These are phyloP conservation scores for Drosophila pullipes DNA, from an alignment of 2,888 invertebrate species.

Conservation along the genomic window DNA sequence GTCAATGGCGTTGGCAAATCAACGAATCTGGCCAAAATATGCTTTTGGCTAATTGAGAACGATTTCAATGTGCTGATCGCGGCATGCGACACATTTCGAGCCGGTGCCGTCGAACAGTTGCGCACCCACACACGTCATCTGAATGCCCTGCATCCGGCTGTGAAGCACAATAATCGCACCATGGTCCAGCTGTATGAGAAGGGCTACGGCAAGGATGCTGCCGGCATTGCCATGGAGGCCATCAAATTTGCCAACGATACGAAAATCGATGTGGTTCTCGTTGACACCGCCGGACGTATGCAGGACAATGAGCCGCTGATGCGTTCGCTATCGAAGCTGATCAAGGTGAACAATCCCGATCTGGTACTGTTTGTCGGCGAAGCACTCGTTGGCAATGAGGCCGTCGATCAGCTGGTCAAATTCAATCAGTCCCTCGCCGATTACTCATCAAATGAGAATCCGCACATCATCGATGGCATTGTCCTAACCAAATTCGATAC, in stretches of 20 bases:
- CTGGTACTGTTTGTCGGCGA: slow-evolving; percentile 99
- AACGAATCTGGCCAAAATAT: slow-evolving; percentile 99
- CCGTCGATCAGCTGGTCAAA: slow-evolving; percentile 99
- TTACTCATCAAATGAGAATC: slow-evolving; percentile 91
- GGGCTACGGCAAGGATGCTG: slow-evolving; percentile 99
- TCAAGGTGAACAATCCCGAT: slow-evolving; percentile 98
- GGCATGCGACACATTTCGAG: slow-evolving; percentile 99
- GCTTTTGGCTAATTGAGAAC: slow-evolving; percentile 99
- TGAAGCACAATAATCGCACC: slow-evolving; percentile 88
- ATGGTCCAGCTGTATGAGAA: slow-evolving; percentile 99
- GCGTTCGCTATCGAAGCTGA: slow-evolving; percentile 98
- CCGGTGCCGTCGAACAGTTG: slow-evolving; percentile 99
- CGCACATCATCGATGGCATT: slow-evolving; percentile 98
- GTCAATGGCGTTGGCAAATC: slow-evolving; percentile 99
- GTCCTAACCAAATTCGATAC: slow-evolving; percentile 99
- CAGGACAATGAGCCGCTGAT: slow-evolving; percentile 99
- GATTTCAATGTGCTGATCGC: slow-evolving; percentile 97
- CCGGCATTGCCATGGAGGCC: slow-evolving; percentile 99
- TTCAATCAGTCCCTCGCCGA: slow-evolving; percentile 99
- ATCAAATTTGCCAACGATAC: slow-evolving; percentile 94
- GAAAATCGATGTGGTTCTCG: slow-evolving; percentile 95
- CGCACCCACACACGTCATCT: slow-evolving; percentile 97
- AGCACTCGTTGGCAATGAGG: slow-evolving; percentile 99
- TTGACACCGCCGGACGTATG: slow-evolving; percentile 99
- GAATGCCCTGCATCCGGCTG: slow-evolving; percentile 95